Evolutionary conservation across 2,888 invertebrate genomes (phyloP), one percentile per base, ranked within the genome.

Genomic region (Alsophila aescularia): DNA sequence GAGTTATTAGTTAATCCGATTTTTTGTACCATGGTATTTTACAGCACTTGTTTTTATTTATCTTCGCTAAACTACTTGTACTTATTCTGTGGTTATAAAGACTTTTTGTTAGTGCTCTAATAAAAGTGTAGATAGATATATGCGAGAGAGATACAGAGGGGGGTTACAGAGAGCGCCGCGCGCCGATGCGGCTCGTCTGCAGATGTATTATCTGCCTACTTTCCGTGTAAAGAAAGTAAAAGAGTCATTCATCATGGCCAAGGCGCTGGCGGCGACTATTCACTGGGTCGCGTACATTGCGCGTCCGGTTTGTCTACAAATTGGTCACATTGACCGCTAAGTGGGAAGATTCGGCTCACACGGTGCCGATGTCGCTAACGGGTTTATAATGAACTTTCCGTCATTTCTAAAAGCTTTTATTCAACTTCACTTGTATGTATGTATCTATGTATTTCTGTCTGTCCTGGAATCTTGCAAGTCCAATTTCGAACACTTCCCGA

Each of bases 261-360:
- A n/a, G 67, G 73, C 72, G 24, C 7, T 24, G 24, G 24, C 24
- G 24, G 24, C 24, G 73, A 73, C 73, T 76, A 73, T 74, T 79
- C 81, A 85, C 78, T 85, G 79, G 85, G 84, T 83, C 87, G 80
- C 78, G 66, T 72, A 74, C 73, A 68, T 69, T 66, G 77, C 73
- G 81, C 83, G 86, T 87, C 87, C 90, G 90, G 88, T 84, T 85
- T 79, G 77, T 81, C 81, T 81, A 80, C 83, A 83, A 84, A 90
- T 87, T 85, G 89, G 87, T 86, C 78, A 87, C 90, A 81, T 85
- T 82, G 86, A 87, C 88, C 84, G 87, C 83, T 85, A 85, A 85
- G 80, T 87, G 80, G 85, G 75, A 80, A 85, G 79, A 82, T 83
- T 81, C 70, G 78, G 73, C 77, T 75, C 75, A 69, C 72, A 76